Evolutionary conservation across 2,888 invertebrate species (phyloP).

Genomic region (Nemoura dubitans): DNA sequence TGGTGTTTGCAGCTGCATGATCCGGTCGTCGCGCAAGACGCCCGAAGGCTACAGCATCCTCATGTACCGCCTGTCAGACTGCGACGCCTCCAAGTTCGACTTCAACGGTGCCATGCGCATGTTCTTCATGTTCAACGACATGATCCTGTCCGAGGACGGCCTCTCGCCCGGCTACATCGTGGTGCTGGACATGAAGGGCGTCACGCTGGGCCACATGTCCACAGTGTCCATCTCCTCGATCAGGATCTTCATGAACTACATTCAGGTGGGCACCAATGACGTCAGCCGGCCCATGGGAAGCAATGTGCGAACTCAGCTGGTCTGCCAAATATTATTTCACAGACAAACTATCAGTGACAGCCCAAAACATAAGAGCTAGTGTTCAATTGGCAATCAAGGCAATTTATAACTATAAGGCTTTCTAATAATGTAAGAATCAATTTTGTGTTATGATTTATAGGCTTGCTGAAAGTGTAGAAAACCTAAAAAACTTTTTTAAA

Average conservation of each 20-base stretch:
- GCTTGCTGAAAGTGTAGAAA: no score
- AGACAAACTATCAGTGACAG: no score
- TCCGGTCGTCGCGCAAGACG: conserved; percentile 52
- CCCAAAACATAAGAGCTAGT: no score
- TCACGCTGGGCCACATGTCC: conserved; percentile 54
- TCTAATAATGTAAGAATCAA: no score
- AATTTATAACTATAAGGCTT: no score
- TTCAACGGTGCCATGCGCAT: conserved; percentile 53
- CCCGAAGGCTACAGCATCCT: conserved; percentile 55
- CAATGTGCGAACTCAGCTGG: no score
- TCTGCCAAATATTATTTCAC: no score
- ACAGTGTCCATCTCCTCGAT: conserved; percentile 53
- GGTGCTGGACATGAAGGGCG: conserved; percentile 56
- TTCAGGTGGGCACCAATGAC: conserved; percentile 56
- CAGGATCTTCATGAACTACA: conserved; percentile 55
- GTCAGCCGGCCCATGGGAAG: no score
- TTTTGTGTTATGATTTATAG: no score
- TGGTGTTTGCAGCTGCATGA: not conserved
- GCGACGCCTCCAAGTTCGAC: conserved; percentile 53
- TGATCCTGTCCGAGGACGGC: conserved; percentile 55
- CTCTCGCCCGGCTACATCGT: conserved; percentile 54
- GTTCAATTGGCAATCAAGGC: no score
- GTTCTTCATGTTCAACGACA: conserved; percentile 56
- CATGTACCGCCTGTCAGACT: conserved; percentile 54
- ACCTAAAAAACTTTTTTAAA: no score